phyloP scores from a whole-genome alignment of 2,888 invertebrate genomes.

The Tetragnatha montana region DNA sequence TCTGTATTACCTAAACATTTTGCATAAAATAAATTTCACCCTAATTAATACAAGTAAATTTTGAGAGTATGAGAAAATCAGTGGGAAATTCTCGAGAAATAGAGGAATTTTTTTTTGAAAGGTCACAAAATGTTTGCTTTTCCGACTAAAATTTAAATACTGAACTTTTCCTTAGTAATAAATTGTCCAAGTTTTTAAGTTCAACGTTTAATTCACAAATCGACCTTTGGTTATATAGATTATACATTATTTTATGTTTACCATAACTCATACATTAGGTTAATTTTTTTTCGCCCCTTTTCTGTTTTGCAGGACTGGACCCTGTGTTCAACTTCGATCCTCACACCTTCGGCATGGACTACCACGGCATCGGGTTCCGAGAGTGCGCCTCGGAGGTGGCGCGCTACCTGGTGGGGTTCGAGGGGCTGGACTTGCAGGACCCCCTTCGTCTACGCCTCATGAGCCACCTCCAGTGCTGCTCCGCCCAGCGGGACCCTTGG shows the following conservation, averaged over 20 bases:
- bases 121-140: no score
- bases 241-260: neutral
- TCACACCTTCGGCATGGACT: constrained; percentile 95
- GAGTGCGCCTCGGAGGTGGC: constrained; percentile 97
- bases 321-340: constrained; percentile 87
- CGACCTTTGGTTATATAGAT: neutral
- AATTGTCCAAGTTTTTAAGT: no score
- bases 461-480: constrained; percentile 96
- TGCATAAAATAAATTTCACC: no score
- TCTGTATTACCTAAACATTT: no score
- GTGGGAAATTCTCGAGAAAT: no score
- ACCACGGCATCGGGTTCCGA: constrained; percentile 95
- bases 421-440: constrained; percentile 96
- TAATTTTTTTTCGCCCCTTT: neutral
- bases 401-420: constrained; percentile 94
- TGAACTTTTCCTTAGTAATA: no score
- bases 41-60: no score
- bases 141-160: no score
- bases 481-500: constrained; percentile 85
- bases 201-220: no score
- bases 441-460: constrained; percentile 91
- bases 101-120: no score
- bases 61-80: no score
- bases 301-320: constrained; percentile 83
- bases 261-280: no score